Evolutionary conservation across 2,113 vertebrate genomes (phyloP).

Genomic region (Heterocephalus glaber): DNA sequence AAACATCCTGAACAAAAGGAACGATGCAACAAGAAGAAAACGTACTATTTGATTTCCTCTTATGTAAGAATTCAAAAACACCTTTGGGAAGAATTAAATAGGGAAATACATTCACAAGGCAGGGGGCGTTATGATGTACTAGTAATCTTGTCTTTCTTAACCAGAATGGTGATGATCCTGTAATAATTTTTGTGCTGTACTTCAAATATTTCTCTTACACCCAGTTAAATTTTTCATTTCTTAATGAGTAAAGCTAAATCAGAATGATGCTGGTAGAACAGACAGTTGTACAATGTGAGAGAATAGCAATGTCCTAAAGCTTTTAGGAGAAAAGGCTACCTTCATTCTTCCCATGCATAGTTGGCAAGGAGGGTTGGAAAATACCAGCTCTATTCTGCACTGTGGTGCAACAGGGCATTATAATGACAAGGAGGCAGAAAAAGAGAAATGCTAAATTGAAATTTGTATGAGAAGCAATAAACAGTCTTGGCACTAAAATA

Average conservation of each 20-base stretch:
- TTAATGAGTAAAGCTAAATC: slow-evolving; percentile 26
- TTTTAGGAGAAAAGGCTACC: not conserved
- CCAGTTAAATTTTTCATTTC: slow-evolving; percentile 38
- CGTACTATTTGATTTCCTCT: not conserved
- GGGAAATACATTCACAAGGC: not conserved
- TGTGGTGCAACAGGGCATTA: not conserved
- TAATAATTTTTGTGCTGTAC: not conserved
- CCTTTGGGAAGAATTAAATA: not conserved
- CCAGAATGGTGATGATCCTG: not conserved
- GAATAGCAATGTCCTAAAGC: not conserved
- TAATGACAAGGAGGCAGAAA: not conserved
- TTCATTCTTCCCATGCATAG: not conserved
- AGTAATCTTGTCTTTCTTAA: not conserved
- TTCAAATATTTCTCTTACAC: not conserved
- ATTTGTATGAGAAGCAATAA: not conserved
- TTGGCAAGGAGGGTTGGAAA: not conserved
- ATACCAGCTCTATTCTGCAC: not conserved
- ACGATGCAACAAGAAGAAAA: not conserved
- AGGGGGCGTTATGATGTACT: not conserved
- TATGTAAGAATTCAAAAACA: not conserved
- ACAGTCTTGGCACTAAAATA: not conserved
- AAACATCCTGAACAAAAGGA: not conserved
- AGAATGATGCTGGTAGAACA: not conserved
- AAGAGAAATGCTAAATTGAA: not conserved
- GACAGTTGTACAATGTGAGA: not conserved